Evolutionary conservation across 2,113 vertebrate genomes (phyloP), one percentile per base, ranked within the genome.

Genomic region (Lasiurus borealis): DNA sequence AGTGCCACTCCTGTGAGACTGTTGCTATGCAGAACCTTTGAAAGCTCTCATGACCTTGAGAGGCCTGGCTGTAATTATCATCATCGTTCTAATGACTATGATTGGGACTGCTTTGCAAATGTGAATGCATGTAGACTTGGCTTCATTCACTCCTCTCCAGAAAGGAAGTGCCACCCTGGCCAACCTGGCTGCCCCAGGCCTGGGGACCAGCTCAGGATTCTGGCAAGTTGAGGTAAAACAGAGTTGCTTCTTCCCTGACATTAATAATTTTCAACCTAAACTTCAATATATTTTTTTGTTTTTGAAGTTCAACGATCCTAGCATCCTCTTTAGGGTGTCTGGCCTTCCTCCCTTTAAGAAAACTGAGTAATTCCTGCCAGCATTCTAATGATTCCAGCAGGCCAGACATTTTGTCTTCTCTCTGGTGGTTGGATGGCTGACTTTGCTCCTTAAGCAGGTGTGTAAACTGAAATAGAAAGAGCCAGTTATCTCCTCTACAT

Each of bases 231-330:
- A 82, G 50, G 23, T 73, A 3, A 71, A 73, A 75, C 27, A 66
- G 64, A 95, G 57, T 69, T 71, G 12, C 19, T 93, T 93, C 27
- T 25, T 92, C 13, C 54, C 19, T 52, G 9, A 40, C 50, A 48
- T 82, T 94, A 12, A 14, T 59, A 40, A 54, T 77, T 75, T 90
- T 95, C 71, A 88, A 86, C 34, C 76, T 82, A 89, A 73, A 59
- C 52, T 81, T 96, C 44, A 92, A 14, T 54, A 76, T 8, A 62
- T 0, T 23, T 36, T 36, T 92, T 93, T 89, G 59, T 68, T 78
- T 90, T 95, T 92, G 29, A 95, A 76, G 40, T 80, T 96, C 76
- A 85, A 18, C 66, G 59, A 88, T 76, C n/a, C 50, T 92, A 68
- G 16, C 9, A 81, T 69, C 34, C 14, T 93, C 44, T 87, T 31